Evolutionary conservation across 2,113 vertebrate genomes (phyloP).

Genomic region (Cyanoderma ruficeps): DNA sequence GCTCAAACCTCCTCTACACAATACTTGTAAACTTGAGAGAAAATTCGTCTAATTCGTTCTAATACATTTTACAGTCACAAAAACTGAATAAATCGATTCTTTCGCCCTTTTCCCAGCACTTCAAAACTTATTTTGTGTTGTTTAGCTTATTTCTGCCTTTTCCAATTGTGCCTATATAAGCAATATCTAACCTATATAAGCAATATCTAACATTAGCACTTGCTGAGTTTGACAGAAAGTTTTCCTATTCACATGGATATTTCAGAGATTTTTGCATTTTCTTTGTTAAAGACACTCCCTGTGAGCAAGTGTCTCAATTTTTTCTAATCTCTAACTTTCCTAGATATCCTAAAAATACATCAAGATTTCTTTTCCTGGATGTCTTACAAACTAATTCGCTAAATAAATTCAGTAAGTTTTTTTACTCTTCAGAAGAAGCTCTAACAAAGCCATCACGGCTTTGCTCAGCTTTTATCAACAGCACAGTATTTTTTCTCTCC

Average conservation of each 20-base stretch:
- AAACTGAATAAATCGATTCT: neutral
- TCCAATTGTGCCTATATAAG: neutral
- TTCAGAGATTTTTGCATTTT: neutral
- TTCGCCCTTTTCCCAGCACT: neutral
- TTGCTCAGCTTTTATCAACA: neutral
- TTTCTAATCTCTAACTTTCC: neutral
- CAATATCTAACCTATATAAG: neutral
- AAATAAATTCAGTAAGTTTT: neutral
- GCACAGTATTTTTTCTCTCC: neutral
- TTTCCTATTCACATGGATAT: neutral
- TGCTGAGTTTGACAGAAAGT: neutral
- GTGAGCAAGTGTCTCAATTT: neutral
- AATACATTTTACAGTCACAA: neutral
- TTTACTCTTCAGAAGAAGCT: neutral
- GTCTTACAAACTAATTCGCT: neutral
- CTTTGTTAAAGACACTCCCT: neutral
- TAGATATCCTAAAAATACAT: neutral
- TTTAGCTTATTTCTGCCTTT: neutral
- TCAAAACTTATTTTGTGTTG: neutral
- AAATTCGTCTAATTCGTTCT: neutral
- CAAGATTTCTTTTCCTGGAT: neutral
- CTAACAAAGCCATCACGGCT: neutral
- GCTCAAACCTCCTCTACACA: neutral
- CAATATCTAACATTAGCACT: neutral
- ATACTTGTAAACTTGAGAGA: neutral